Evolutionary conservation across 2,888 invertebrate genomes (phyloP).

Genomic region (Unio pictorum): DNA sequence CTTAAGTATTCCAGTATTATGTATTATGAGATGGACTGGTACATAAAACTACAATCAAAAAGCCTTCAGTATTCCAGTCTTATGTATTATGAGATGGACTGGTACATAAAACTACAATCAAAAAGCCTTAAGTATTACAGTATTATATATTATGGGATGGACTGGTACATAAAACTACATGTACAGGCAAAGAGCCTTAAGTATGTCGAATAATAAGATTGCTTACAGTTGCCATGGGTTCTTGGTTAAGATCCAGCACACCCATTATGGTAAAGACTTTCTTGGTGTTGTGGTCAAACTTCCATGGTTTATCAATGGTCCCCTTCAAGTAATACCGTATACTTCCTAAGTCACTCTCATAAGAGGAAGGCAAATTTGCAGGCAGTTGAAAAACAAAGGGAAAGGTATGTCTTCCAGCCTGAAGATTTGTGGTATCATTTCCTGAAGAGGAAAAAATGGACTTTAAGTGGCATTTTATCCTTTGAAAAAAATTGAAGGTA

Average conservation of each 20-base stretch:
- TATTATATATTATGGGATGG: no score
- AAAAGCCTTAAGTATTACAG: no score
- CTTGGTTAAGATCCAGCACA: conserved; percentile 83
- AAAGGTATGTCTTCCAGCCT: conserved; percentile 81
- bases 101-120: no score
- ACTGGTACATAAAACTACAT: no score
- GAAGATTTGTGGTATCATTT: conserved; percentile 73
- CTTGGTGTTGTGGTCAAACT: conserved; percentile 87
- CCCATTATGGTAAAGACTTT: conserved; percentile 86
- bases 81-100: no score
- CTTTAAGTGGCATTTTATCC: background rate
- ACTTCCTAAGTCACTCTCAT: conserved; percentile 54
- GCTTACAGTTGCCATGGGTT: conserved; percentile 46
- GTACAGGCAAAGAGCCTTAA: no score
- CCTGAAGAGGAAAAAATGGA: conserved; percentile 6
- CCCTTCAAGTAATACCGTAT: conserved; percentile 88
- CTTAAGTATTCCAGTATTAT: no score
- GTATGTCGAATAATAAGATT: background rate
- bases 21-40: no score
- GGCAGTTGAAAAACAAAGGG: conserved; percentile 85
- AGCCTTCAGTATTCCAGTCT: no score
- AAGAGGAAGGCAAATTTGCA: conserved; percentile 66
- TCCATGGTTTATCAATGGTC: conserved; percentile 85
- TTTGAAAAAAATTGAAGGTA: no score
- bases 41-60: no score